Evolutionary conservation across 2,113 vertebrate genomes (phyloP), one percentile per base, ranked within the genome.

Genomic region (Phylloscopus trochilus): DNA sequence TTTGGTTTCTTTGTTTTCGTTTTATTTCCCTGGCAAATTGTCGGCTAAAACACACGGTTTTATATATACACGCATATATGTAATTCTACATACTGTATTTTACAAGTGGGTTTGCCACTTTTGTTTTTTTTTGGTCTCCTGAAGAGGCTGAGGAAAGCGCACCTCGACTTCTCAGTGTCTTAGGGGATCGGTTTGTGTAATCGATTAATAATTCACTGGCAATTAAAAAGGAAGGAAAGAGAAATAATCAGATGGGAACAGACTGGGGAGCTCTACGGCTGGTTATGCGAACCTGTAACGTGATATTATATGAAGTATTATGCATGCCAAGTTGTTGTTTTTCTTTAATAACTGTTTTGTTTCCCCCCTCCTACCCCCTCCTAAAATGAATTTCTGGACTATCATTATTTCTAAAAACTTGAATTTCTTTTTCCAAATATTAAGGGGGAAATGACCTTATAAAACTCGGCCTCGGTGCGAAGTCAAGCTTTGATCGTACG

Each of bases 291-390:
- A 77, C 68, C 69, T 93, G 92, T 93, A 92, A 92, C n/a, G 31
- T 53, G 74, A 76, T 94, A 83, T 83, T 96, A 86, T 96, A 96
- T 70, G 87, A 92, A 90, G 66, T 96, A 95, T 93, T 97, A 95
- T 96, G 96, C 96, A 96, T 96, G 96, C 67, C 76, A 89, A 92
- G 31, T 35, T 93, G 53, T 75, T 81, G 31, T 81, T 93, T 87
- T 60, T 41, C 43, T 90, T 89, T 84, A 81, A 68, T 59, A 77
- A 63, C 30, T 75, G 37, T 69, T 94, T 90, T 84, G 39, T 74
- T 86, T n/a, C 12, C 28, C 41, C 63, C 3, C 35, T 52, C 28
- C n/a, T 80, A 33, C 33, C 5, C 41, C 16, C 78, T 58, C 52
- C 41, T 93, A 81, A 87, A 88, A 75, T 55, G 27, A 87, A 84